A percentile compares a stretch with the other conserved stretches of the same genome.
Conservation (phyloP, 2,113 vertebrate species). For the Empidonax alnorum region DNA sequence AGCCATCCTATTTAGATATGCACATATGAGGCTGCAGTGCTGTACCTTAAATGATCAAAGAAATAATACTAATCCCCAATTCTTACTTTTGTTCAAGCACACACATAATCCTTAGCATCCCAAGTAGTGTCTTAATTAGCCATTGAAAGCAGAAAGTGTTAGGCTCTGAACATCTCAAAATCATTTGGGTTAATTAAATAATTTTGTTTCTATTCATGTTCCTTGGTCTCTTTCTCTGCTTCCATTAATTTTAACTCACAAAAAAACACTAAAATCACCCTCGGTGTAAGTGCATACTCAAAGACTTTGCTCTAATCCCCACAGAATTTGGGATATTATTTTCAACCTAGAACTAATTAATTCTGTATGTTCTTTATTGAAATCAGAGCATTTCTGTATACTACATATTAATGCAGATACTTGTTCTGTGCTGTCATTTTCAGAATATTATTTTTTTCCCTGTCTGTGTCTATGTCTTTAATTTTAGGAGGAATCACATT, state of each 20-base stretch:
- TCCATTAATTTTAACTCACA: neutral
- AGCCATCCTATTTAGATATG: neutral
- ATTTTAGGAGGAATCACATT: neutral
- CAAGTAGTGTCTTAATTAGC: neutral
- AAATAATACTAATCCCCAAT: neutral
- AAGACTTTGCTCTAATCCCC: neutral
- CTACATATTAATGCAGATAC: neutral
- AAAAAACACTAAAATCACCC: neutral
- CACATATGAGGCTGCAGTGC: accelerated
- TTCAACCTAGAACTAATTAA: slow-evolving; percentile 10
- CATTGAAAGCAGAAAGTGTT: neutral
- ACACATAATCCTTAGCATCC: neutral
- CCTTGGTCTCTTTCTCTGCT: neutral
- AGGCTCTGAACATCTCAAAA: slow-evolving; percentile 25
- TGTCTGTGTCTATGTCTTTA: neutral
- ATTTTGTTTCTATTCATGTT: neutral
- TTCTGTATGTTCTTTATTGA: neutral
- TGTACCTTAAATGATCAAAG: neutral
- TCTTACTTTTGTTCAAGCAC: neutral
- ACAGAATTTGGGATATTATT: neutral
- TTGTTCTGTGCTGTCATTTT: neutral
- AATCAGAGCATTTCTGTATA: neutral
- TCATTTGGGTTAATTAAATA: slow-evolving; percentile 1
- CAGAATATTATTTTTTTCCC: neutral
- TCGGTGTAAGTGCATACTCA: neutral